Evolutionary conservation across 2,797 vertebrate genomes (phyloP), one percentile per base, ranked within the genome.

Genomic region (Nyctalus aviator): DNA sequence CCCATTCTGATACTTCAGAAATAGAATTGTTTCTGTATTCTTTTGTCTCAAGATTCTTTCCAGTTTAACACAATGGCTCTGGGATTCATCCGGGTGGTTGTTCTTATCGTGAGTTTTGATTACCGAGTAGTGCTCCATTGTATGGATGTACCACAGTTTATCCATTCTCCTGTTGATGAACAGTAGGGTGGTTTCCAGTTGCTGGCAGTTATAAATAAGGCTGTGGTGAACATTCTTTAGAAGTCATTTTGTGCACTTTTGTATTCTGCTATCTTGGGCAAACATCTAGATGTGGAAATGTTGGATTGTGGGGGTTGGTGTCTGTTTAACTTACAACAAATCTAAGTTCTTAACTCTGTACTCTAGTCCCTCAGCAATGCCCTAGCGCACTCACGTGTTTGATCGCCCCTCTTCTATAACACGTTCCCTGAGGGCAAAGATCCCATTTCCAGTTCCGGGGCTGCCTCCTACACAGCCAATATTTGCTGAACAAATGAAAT

Each of bases 321-420:
- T 88, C 68, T 62, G 9, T 95, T 97, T 93, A 92, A 94, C 84
- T 94, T 84, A 95, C 32, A 92, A 79, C 20, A 93, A 92, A 84
- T 37, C 59, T 44, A 90, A 50, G 11, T 93, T 93, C 84, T 85
- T 96, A 94, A 85, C 37, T 76, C 30, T 76, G 46, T 50, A 8
- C n/a, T 32, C 30, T 32, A 23, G 59, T 90, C 53, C 68, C 46
- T 93, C 21, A 35, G 44, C 73, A 82, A 9, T 5, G 44, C 35
- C 64, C 35, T 64, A 59, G 25, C 14, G 84, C 86, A 93, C 50
- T 62, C 62, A 90, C 78, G 62, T 41, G 57, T 77, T 92, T 95
- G 87, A 84, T 73, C 93, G 91, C 88, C 30, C 59, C 37, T 92
- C 48, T 66, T 55, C 83, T 23, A 59, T 5, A 53, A 91, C 1